Evolutionary conservation across 2,797 vertebrate species (phyloP).

Genomic region (Diplodus sargus): DNA sequence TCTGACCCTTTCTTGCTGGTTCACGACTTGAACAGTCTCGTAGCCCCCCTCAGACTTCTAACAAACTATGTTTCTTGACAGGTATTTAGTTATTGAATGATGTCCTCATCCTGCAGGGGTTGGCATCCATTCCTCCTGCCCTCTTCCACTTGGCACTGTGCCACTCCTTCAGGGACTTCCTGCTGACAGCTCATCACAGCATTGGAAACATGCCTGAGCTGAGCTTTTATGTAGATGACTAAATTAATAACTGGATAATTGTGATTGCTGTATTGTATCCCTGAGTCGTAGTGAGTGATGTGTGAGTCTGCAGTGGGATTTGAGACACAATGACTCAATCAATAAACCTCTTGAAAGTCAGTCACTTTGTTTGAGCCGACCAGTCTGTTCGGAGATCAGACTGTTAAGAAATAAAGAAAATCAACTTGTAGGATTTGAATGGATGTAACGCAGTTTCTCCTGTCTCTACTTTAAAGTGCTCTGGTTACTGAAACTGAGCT

Average conservation of each 20-base stretch:
- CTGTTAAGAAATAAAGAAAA: neutral
- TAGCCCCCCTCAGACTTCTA: neutral
- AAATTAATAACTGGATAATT: constrained; percentile 29
- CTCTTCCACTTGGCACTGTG: neutral
- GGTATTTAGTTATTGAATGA: neutral
- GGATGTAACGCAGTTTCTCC: constrained; percentile 4
- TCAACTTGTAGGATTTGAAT: constrained; percentile 8
- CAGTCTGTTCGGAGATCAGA: neutral
- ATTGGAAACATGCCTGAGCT: neutral
- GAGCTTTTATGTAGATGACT: constrained; percentile 2
- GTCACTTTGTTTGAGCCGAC: neutral
- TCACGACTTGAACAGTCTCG: neutral
- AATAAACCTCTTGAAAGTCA: neutral
- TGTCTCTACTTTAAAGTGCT: neutral
- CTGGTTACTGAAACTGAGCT: constrained; percentile 1
- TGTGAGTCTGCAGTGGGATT: neutral
- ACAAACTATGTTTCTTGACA: neutral
- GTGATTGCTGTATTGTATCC: constrained; percentile 3
- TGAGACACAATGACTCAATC: neutral
- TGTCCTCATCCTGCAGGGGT: neutral
- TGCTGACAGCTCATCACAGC: constrained; percentile 3
- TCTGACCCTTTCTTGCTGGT: neutral
- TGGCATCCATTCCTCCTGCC: neutral
- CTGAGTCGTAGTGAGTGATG: constrained; percentile 13
- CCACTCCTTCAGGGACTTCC: constrained; percentile 11